These are phyloP conservation scores for Hydrolagus colliei DNA, from an alignment of 2,797 vertebrate genomes.

Conservation along the genomic window DNA sequence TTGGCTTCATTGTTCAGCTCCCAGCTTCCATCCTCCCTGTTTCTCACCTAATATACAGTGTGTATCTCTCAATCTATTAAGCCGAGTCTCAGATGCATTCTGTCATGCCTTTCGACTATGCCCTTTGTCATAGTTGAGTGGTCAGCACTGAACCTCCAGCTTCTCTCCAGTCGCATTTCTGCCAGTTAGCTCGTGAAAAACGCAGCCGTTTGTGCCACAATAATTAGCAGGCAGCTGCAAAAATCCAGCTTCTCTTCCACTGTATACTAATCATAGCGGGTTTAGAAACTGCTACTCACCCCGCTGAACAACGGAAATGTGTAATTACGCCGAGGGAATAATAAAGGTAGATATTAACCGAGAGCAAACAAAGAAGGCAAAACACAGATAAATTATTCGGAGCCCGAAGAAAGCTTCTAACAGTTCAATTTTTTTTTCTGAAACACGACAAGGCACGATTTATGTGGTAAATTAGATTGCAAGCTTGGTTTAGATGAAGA, in stretches of 20 bases:
- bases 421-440: not conserved
- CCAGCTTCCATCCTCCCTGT: not conserved
- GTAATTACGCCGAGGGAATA: not conserved
- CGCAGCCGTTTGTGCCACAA: not conserved
- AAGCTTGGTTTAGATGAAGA: too few relatives aligned
- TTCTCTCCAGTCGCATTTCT: not conserved
- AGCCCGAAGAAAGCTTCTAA: not conserved
- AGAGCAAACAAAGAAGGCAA: too few relatives aligned
- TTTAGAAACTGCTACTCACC: not conserved
- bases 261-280: not conserved
- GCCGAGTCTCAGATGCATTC: not conserved
- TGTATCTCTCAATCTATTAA: conserved; percentile 13
- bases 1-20: not conserved
- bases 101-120: not conserved
- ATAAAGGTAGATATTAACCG: not conserved
- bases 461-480: too few relatives aligned
- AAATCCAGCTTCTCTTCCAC: not conserved
- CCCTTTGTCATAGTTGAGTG: not conserved
- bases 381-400: not conserved
- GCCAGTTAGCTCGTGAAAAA: not conserved
- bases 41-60: not conserved
- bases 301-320: not conserved
- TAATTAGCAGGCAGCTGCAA: not conserved
- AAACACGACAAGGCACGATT: too few relatives aligned
- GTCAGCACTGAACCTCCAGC: too few relatives aligned